Percentiles rank a stretch among this genome's conserved stretches.
These are phyloP conservation scores for Ellobius talpinus DNA, from an alignment of 2,113 vertebrate species.

Conservation along the genomic window DNA sequence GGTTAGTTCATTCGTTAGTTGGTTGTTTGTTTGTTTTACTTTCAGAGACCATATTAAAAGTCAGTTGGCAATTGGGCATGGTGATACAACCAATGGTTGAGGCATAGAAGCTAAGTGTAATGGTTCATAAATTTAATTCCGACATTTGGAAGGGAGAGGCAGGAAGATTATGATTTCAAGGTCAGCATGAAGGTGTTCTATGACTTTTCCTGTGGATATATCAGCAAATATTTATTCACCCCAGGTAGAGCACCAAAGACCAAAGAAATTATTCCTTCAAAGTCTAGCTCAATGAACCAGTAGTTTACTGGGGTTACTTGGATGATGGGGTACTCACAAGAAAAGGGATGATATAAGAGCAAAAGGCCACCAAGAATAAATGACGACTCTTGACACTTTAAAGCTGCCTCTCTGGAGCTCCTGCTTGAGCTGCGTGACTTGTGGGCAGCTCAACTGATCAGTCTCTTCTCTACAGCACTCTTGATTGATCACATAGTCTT, in stretches of 20 bases:
- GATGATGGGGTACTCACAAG: neutral
- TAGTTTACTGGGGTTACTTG: neutral
- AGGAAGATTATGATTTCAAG: neutral
- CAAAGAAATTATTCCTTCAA: neutral
- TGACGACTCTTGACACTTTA: neutral
- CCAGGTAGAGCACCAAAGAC: neutral
- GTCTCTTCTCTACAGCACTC: neutral
- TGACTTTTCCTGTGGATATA: neutral
- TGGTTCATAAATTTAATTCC: neutral
- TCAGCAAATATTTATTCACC: neutral
- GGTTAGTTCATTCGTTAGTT: neutral
- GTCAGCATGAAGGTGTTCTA: neutral
- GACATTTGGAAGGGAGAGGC: neutral
- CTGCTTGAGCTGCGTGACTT: neutral
- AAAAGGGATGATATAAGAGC: neutral
- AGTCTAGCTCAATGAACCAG: neutral
- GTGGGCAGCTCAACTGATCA: neutral
- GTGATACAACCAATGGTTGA: neutral
- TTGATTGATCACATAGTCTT: neutral
- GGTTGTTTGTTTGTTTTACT: neutral
- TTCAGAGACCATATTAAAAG: neutral
- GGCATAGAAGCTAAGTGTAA: neutral
- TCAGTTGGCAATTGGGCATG: neutral
- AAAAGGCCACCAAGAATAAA: neutral
- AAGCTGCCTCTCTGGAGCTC: neutral